Conservation (phyloP, 2,113 vertebrate genomes). For the Corvus moneduloides region DNA sequence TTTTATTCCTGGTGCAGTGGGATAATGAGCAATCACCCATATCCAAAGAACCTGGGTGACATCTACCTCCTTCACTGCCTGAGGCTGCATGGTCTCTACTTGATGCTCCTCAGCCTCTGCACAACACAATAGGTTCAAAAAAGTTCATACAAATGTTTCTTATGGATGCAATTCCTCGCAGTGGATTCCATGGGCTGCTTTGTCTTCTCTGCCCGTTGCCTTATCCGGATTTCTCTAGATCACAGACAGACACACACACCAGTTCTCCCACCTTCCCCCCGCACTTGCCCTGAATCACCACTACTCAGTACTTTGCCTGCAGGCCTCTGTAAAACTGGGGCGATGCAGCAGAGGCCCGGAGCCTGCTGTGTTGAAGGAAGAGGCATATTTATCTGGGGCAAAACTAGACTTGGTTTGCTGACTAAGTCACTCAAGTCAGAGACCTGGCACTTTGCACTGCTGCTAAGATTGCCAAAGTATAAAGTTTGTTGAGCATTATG, state of each 20-base stretch:
- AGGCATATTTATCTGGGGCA: background rate
- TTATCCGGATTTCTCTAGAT: background rate
- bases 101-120: background rate
- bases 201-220: background rate
- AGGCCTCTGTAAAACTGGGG: background rate
- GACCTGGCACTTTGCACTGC: background rate
- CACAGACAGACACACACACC: background rate
- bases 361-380: background rate
- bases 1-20: background rate
- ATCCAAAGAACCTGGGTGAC: background rate
- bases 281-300: background rate
- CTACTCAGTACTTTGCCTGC: background rate
- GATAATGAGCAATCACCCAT: background rate
- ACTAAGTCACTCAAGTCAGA: background rate
- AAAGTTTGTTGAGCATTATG: background rate
- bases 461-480: background rate
- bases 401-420: background rate
- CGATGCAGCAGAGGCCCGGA: fast-evolving
- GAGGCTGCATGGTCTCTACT: background rate
- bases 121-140: fast-evolving
- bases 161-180: background rate
- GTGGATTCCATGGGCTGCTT: background rate
- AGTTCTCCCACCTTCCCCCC: background rate
- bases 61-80: background rate
- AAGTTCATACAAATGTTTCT: background rate